Base-by-base conservation (phyloP, 2,888 invertebrate genomes). In the Elegia similella region DNA sequence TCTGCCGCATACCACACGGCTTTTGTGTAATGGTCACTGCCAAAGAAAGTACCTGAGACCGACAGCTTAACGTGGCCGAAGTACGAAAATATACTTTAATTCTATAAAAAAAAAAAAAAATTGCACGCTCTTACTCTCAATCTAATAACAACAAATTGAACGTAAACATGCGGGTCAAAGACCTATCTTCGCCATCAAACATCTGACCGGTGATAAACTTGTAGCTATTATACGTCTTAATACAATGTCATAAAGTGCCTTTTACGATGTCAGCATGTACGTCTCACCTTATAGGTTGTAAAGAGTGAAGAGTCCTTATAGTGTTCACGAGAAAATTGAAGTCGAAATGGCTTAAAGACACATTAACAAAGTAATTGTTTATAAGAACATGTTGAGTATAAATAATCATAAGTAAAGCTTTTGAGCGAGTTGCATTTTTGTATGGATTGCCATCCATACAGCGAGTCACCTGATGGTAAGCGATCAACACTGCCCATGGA, bases 251-350 rank as follows among this genome's bases (percentile, higher is more conserved):
- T 50, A 38, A 50, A 50, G 50, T 10, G 7, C 6, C 6, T 34
- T 50, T 50, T 38, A 50, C 34, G 34, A 38, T 8, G 17, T 34
- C 17, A 16, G 7, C 16, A 16, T 34, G 15, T 2, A 13, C 32
- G 2, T 15, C 32, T 32, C 32, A 50, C 32, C 16, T 13, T 48
- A 13, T 12, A 50, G 13, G 30, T 16, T 50, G 34, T 50, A 50
- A 50, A 34, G 50, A 50, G 50, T 17, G 50, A 38, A 38, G 34
- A 50, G 16, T 38, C 50, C 2, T 1, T 47, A 46, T n/a, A 46
- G 23, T 6, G 23, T 1, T 13, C 30, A 30, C 13, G n/a, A n/a
- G n/a, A n/a, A n/a, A n/a, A n/a, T n/a, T n/a, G n/a, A 47, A 13
- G 30, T 47, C 30, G 47, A 30, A 47, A 47, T 47, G 30, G 29